Evolutionary conservation across 2,113 vertebrate genomes (phyloP).

Genomic region (Columba livia): DNA sequence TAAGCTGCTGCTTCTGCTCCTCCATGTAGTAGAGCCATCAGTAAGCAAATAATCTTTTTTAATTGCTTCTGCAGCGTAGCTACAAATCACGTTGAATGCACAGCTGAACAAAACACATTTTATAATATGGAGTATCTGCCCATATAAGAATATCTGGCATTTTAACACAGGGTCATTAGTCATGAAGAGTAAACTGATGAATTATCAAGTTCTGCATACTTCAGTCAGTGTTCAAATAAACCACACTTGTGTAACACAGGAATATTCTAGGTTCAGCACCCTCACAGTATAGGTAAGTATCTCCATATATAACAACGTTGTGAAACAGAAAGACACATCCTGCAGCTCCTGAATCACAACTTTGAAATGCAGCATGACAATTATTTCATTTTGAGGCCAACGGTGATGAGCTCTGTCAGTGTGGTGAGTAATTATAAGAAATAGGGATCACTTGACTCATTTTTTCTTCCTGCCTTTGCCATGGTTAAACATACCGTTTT

Average conservation of each 20-base stretch:
- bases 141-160: not conserved
- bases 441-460: not conserved
- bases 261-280: not conserved
- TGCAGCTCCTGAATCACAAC: not conserved
- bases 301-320: not conserved
- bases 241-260: not conserved
- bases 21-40: not conserved
- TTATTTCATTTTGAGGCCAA: not conserved
- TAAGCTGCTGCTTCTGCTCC: not conserved
- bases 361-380: not conserved
- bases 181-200: not conserved
- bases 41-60: conserved; percentile 18
- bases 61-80: not conserved
- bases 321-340: not conserved
- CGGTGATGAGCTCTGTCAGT: not conserved
- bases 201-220: not conserved
- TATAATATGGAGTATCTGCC: not conserved
- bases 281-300: not conserved
- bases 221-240: not conserved
- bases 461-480: conserved; percentile 10
- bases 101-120: not conserved
- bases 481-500: not conserved
- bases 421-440: not conserved
- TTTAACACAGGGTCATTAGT: not conserved
- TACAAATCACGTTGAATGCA: not conserved